Percentiles rank a stretch among this genome's conserved stretches.
Conservation (phyloP, 2,113 vertebrate species). For the Zapus hudsonius region DNA sequence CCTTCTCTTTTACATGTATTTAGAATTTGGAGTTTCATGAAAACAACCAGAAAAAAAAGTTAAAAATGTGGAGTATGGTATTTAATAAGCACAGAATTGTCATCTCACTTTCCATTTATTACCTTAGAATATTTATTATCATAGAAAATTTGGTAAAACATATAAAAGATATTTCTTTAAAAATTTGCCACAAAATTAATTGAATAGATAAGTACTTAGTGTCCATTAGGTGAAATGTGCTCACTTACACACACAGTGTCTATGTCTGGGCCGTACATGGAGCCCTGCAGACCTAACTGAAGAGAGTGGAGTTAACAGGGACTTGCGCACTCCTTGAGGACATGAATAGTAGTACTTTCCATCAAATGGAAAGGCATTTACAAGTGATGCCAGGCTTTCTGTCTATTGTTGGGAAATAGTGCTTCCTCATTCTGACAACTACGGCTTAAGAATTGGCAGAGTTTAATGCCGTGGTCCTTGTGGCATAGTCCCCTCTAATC, state of each 20-base stretch:
- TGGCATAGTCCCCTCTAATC: conserved; percentile 12
- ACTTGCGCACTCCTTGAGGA: conserved; percentile 6
- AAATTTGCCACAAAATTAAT: neutral
- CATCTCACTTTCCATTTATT: neutral
- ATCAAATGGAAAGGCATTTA: conserved; percentile 50
- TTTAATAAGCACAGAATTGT: neutral
- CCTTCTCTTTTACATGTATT: neutral
- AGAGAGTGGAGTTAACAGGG: neutral
- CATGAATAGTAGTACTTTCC: conserved; percentile 18
- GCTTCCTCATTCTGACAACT: conserved; percentile 65
- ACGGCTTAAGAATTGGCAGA: conserved; percentile 57
- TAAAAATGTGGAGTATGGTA: too few species aligned
- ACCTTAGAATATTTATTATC: neutral
- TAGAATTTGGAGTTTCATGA: neutral
- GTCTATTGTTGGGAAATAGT: conserved; percentile 56
- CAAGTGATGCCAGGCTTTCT: conserved; percentile 49
- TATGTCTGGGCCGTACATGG: neutral
- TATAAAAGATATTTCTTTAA: neutral
- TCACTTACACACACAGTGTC: neutral
- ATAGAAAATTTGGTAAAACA: too few species aligned
- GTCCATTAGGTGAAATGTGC: neutral
- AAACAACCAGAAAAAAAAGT: neutral
- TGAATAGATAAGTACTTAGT: neutral
- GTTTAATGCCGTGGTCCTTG: conserved; percentile 60
- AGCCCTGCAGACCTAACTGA: neutral